Base-by-base conservation (phyloP, 2,888 invertebrate genomes). In the Vanessa cardui region DNA sequence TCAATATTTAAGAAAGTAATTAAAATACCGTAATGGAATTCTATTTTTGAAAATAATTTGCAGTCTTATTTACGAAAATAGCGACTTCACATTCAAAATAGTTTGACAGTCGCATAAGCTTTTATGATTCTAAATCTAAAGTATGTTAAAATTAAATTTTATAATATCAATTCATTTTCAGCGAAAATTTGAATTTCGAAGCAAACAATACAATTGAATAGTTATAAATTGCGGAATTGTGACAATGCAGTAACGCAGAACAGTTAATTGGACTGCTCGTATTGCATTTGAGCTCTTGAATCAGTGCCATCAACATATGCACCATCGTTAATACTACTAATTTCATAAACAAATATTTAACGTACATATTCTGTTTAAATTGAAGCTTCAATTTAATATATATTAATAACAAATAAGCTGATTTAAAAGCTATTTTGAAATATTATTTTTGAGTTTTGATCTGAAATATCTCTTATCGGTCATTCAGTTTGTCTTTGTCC, bases 191-290 rank as follows among this genome's bases (percentile, higher is more conserved):
- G 12, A 50, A 50, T 50, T 50, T 21, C 39, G 6, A 21, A 50
- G 26, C 21, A 54, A 54, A 54, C 54, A 54, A 54, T 33, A 31
- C 54, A 31, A 54, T 31, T 31, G 31, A 31, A 54, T 54, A 26
- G 52, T 26, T 54, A 54, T 54, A 54, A 26, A 54, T 20, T 54
- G 31, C 54, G 54, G 54, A 54, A 54, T 54, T 31, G 54, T 54
- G 54, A 31, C 54, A 54, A 54, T 54, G 31, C 54, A 54, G 54
- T 54, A 54, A 31, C 54, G 54, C 54, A 31, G 21, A 50, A 54
- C 31, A n/a, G 54, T 31, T 54, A 54, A 54, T 54, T 54, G 54
- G 54, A 54, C 31, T 31, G 31, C 31, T 54, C 54, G 31, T 31
- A n/a, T 31, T 31, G 31, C n/a, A 39, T 54, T 54, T 56, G 56